Percentiles rank a stretch among this genome's conserved stretches.
Evolutionary conservation across 2,888 invertebrate species (phyloP).

Genomic region (Melitaea athalia): DNA sequence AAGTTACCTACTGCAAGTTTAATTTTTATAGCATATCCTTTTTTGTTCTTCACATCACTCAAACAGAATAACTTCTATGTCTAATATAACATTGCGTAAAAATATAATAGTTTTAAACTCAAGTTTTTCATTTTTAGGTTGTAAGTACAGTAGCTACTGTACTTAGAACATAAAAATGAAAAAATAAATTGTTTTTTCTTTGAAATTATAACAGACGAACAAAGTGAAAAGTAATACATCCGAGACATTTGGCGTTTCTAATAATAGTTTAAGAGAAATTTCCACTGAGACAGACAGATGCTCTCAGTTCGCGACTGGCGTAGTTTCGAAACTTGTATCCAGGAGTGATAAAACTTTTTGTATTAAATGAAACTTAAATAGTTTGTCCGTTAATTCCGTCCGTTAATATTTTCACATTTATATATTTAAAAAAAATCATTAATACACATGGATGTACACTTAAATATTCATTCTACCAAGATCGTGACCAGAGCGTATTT

Average conservation of each 20-base stretch:
- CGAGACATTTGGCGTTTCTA: constrained; percentile 12
- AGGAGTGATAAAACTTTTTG: constrained; percentile 27
- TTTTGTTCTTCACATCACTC: no score
- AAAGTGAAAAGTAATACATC: constrained; percentile 7
- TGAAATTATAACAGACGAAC: constrained; percentile 3
- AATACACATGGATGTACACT: no score
- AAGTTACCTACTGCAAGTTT: no score
- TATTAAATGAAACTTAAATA: neutral
- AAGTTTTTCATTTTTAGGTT: no score
- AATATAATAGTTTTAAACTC: neutral
- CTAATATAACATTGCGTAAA: neutral
- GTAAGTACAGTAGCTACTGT: no score
- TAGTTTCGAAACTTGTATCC: constrained; percentile 20
- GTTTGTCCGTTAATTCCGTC: no score
- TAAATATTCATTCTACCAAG: no score
- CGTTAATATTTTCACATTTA: no score
- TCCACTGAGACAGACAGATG: constrained; percentile 16
- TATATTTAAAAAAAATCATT: no score
- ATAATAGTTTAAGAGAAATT: constrained; percentile 19
- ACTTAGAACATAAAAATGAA: neutral
- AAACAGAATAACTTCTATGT: neutral
- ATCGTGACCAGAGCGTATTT: no score
- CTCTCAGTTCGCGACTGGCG: constrained; percentile 18
- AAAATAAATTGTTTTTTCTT: neutral
- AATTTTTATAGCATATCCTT: no score